Base-by-base conservation (phyloP, 1,140 invertebrate genomes). In the Aphelinus atriplicis region DNA sequence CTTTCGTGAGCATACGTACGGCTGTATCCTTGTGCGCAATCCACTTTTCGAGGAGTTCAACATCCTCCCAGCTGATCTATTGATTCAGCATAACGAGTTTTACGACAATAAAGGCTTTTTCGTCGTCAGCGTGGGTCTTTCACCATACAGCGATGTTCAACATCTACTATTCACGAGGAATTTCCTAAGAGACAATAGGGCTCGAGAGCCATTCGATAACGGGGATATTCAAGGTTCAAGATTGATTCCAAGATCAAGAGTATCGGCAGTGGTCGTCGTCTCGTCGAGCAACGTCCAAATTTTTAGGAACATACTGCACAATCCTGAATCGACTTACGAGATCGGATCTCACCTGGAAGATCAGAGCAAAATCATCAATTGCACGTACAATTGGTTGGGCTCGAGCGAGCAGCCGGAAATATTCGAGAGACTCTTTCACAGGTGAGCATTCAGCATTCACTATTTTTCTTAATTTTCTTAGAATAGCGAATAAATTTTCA, bases 261-360 rank as follows among this genome's bases (percentile, higher is more conserved):
- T 97, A 1, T 94, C 96, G 10, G 98, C 97, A 3, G 93, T 96
- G 3, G 90, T 98, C 9, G 94, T 98, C 0, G 91, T 97, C 53
- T 92, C 96, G 0, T 97, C 96, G 0, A 95, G 94, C 73, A 99
- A 99, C 84, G 92, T 98, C 0, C 89, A 94, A 60, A 90, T 99
- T 2, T 96, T 91, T 80, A 89, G 97, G 74, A 99, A 99, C 85
- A 95, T 97, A 74, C 91, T 99, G 60, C 91, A 96, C 71, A 99
- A 99, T 89, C 93, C 92, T 1, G 92, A 94, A 65, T 96, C 96
- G 10, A 91, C 90, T 70, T 99, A 95, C 84, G 98, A 99, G 89
- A 94, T 99, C 63, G 97, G 96, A 1, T 97, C 96, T 1, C 97
- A 99, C 82, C 89, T 99, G 2, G 93, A 95, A 80, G 97, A 98